Base-by-base conservation (phyloP, 92 coral and sea anemone genomes). In the Actinostola sp. region DNA sequence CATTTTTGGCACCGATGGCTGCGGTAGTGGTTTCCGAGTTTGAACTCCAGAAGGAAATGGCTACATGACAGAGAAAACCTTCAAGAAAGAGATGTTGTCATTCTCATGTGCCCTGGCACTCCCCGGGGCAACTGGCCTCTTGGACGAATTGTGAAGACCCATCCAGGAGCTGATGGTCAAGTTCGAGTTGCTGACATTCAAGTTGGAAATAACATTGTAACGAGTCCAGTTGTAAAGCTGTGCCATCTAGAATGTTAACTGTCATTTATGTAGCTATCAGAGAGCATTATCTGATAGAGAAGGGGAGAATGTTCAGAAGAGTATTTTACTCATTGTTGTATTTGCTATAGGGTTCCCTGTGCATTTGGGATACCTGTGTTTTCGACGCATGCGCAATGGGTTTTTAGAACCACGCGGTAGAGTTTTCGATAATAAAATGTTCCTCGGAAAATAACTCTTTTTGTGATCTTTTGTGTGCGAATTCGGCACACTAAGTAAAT, bases 1-100 rank as follows among this genome's bases (percentile, higher is more conserved):
- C 64, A 78, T 78, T n/a, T n/a, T 31, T 78, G 83, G 77, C 83
- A 55, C 48, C 77, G 78, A 44, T 80, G 85, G 85, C 31, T 48
- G 42, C 46, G 57, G 50, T 71, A 79, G 49, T 79, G 85, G 85
- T 62, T 79, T 41, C 85, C 79, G 4, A 59, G 69, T 29, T 58
- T 79, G 14, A 79, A 62, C 71, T 53, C 60, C 36, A 63, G 81
- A 39, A 64, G 43, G 29, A 81, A 81, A 61, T 81, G 81, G 81
- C 63, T 23, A 32, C 62, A 33, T n/a, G 30, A 27, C 28, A 59
- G 26, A 57, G 53, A 20, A 21, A 27, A 39, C 63, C 49, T 75
- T n/a, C 17, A 70, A 39, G 31, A 67, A 46, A 75, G 60, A 19
- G 81, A 64, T 27, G 73, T 75, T 23, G 81, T 75, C 13, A 64